Evolutionary conservation across 2,113 vertebrate species (phyloP).

Genomic region (Phalacrocorax brasilianus): DNA sequence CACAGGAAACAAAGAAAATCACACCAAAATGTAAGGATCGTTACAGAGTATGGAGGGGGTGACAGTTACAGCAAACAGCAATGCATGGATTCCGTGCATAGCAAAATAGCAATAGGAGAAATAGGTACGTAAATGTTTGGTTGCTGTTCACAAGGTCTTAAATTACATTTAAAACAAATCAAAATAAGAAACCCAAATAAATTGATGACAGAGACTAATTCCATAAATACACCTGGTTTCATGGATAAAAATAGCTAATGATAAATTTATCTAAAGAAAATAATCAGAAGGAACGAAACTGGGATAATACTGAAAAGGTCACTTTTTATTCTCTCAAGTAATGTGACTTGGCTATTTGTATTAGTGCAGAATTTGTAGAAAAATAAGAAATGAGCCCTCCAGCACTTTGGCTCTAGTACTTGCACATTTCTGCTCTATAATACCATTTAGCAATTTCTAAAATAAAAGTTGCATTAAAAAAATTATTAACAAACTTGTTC

Average conservation of each 20-base stretch:
- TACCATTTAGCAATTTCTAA: not conserved
- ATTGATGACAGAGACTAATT: not conserved
- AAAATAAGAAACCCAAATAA: not conserved
- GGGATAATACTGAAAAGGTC: not conserved
- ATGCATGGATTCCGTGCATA: not conserved
- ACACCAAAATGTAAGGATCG: not conserved
- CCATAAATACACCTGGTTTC: not conserved
- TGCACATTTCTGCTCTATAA: not conserved
- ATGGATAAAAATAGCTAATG: not conserved
- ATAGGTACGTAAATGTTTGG: not conserved
- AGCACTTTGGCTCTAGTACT: not conserved
- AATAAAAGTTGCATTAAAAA: not conserved
- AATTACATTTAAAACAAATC: not conserved
- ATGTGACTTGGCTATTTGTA: not conserved
- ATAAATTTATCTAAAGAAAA: not conserved
- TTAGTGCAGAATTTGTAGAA: not conserved
- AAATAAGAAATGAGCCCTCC: not conserved
- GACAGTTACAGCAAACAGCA: not conserved
- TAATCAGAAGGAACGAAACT: not conserved
- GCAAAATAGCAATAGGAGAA: not conserved
- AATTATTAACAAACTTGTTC: not conserved
- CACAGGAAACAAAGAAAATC: not conserved
- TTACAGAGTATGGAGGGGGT: not conserved
- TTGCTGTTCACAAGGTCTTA: not conserved
- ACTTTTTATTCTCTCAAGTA: not conserved